These are phyloP conservation scores for Corbicula japonica DNA, from an alignment of 2,888 invertebrate genomes.

Conservation along the genomic window DNA sequence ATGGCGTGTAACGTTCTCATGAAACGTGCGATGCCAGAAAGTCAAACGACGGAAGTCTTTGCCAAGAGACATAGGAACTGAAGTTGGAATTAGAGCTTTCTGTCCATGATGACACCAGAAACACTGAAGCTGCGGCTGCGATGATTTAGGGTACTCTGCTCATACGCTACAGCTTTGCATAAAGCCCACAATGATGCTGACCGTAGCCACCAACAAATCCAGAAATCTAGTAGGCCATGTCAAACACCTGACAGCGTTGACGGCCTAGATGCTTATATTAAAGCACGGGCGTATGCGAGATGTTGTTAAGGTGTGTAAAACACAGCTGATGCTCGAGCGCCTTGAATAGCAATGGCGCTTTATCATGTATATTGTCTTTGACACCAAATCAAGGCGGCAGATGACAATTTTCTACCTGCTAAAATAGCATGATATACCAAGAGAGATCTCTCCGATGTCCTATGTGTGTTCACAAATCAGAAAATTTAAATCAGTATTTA, in stretches of 20 bases:
- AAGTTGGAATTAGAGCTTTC: too few species aligned
- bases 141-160: conserved; percentile 29
- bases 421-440: conserved; percentile 20
- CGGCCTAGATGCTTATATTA: conserved; percentile 25
- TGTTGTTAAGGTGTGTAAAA: conserved; percentile 31
- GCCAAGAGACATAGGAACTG: too few species aligned
- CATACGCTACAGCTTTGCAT: conserved; percentile 48
- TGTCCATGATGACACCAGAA: conserved; percentile 46
- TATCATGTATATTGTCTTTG: conserved; percentile 29
- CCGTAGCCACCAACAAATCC: conserved; percentile 12
- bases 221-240: conserved; percentile 48
- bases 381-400: conserved; percentile 27
- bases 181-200: conserved; percentile 31
- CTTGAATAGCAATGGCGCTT: conserved; percentile 38
- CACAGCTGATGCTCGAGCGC: conserved; percentile 36
- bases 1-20: too few species aligned
- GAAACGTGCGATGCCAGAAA: too few species aligned
- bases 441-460: conserved; percentile 18
- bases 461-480: conserved; percentile 26
- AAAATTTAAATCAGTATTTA: background rate
- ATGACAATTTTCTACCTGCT: conserved; percentile 6
- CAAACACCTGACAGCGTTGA: conserved; percentile 44
- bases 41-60: too few species aligned
- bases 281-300: conserved; percentile 34
- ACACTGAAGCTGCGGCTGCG: conserved; percentile 38